Evolutionary conservation across 2,113 vertebrate genomes (phyloP), one percentile per base, ranked within the genome.

Genomic region (Psettodes erumei): DNA sequence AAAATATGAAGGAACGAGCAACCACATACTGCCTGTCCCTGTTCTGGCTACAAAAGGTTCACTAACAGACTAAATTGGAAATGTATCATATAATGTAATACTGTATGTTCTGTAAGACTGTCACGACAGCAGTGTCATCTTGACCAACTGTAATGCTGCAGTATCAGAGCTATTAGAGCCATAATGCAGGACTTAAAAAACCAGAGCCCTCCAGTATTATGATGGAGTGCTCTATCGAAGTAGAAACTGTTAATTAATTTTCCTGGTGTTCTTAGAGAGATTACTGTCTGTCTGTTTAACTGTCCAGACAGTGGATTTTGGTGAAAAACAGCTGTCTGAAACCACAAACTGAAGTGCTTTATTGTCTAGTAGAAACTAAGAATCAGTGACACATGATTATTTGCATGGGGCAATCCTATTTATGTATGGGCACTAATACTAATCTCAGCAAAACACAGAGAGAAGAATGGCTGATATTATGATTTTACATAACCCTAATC

Each of bases 301-400:
- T n/a, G n/a, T n/a, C n/a, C n/a, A n/a, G n/a, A n/a, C n/a, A n/a
- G n/a, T n/a, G n/a, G n/a, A n/a, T n/a, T n/a, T n/a, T n/a, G n/a
- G n/a, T n/a, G n/a, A n/a, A n/a, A n/a, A n/a, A n/a, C n/a, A n/a
- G 1, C 16, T 28, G 38, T 40, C 10, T 47, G n/a, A 71, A 54
- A 59, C 60, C 75, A 59, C 63, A 40, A 8, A 51, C 25, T 55
- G 51, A 61, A 33, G 35, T 23, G 47, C 28, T 32, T 75, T 53
- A n/a, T 16, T 47, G 47, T 71, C 48, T 5, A 27, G 59, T 4
- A 9, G n/a, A n/a, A n/a, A n/a, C n/a, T n/a, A 40, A 48, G 27
- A 63, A 40, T 35, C 18, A 32, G 8, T 54, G 15, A 71, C 43
- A 21, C 11, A 54, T 70, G 51, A n/a, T 42, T 37, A 6, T 74